These are phyloP conservation scores for Abrostola triplasia DNA, from an alignment of 2,888 invertebrate genomes.

Conservation along the genomic window DNA sequence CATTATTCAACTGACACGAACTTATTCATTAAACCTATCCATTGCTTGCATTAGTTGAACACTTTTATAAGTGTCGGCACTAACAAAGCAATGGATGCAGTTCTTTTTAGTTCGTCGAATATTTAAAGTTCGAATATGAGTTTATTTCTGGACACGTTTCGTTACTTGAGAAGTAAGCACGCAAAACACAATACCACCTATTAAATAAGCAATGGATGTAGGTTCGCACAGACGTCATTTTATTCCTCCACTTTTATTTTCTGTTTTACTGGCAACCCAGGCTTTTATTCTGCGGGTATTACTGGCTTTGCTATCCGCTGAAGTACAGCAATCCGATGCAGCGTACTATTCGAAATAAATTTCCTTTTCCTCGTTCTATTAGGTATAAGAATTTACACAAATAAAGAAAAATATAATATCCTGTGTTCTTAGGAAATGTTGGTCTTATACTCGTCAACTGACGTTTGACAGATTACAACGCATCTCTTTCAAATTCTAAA, in stretches of 20 bases:
- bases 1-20: neutral
- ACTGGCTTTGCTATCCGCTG: slow-evolving; percentile 1
- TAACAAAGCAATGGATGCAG: neutral
- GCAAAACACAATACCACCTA: no score
- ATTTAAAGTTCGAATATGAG: neutral
- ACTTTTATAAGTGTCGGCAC: neutral
- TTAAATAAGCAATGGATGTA: no score
- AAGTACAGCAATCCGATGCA: neutral
- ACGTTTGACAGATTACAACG: neutral
- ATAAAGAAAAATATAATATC: neutral
- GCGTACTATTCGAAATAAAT: neutral
- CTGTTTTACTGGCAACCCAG: neutral
- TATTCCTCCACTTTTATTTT: neutral
- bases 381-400: neutral
- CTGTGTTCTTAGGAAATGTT: neutral
- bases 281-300: neutral
- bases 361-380: neutral
- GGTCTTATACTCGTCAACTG: neutral
- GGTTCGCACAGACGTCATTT: neutral
- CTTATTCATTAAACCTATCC: neutral
- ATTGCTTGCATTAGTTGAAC: slow-evolving; percentile 1
- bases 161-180: no score
- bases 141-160: no score
- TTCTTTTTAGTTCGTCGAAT: neutral
- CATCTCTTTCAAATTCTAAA: neutral